Evolutionary conservation across 2,888 invertebrate species (phyloP), one percentile per base, ranked within the genome.

Genomic region (Drosophila paracracens): DNA sequence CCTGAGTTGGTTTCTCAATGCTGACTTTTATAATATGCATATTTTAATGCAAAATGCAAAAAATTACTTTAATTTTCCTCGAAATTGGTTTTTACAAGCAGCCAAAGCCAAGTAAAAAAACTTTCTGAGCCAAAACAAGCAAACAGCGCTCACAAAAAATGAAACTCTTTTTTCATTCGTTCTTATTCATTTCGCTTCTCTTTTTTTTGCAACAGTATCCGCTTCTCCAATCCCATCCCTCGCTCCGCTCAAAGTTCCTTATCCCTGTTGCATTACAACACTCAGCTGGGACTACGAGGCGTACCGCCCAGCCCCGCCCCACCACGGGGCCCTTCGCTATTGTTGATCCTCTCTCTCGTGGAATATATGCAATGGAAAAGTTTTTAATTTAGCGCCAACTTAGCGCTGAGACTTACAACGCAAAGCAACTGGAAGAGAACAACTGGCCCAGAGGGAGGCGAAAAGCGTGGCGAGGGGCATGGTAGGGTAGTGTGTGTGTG

Each of bases 331-430:
- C 13, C 36, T 13, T 4, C 2, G 40, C 40, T 16, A 31, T 43
- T 74, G 80, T 65, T 77, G 70, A 73, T 81, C 70, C 82, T 76
- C 63, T 31, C 61, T 13, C 73, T 69, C 67, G 70, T 74, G 87
- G 82, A 86, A 88, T 90, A 90, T 88, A 86, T 85, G 85, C 86
- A 90, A 88, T 74, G 88, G 76, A 76, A 90, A 90, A 90, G 82
- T 90, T 87, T 87, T 87, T 87, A 87, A 87, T 87, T 87, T 87
- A 90, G 86, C 86, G 91, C 88, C 89, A 87, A 90, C 91, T 90
- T 87, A 89, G 85, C 88, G 76, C 85, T 73, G 84, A 79, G 90
- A 84, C 86, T 84, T 76, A 61, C 82, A 78, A 54, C 69, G 88
- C 69, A 77, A 89, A 89, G 90, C 84, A 89, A 83, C 89, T 86